phyloP scores from a whole-genome alignment of 2,888 invertebrate species.

The Drosophila antonietae region DNA sequence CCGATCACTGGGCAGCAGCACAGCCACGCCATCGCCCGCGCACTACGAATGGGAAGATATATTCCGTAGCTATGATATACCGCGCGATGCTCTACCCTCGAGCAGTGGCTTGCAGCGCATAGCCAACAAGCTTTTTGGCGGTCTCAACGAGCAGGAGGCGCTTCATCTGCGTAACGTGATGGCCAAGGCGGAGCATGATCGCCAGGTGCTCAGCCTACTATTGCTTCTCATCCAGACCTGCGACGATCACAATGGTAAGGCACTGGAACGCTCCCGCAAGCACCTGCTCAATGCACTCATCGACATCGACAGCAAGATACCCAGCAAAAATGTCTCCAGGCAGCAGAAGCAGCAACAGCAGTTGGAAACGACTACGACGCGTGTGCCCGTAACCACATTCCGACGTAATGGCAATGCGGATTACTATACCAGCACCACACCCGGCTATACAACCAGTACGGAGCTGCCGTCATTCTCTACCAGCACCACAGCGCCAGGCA shows the following conservation, averaged over 20 bases:
- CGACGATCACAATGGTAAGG: slow-evolving; percentile 89
- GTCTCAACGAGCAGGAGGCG: slow-evolving; percentile 90
- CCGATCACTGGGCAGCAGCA: slow-evolving; percentile 29
- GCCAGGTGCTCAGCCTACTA: slow-evolving; percentile 90
- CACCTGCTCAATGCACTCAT: slow-evolving; percentile 89
- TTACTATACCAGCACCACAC: slow-evolving; percentile 71
- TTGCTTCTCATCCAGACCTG: slow-evolving; percentile 92
- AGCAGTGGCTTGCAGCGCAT: slow-evolving; percentile 88
- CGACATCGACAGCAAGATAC: slow-evolving; percentile 86
- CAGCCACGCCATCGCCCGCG: slow-evolving; percentile 79
- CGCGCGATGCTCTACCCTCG: slow-evolving; percentile 86
- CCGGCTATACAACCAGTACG: slow-evolving; percentile 71
- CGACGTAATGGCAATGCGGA: slow-evolving; percentile 74
- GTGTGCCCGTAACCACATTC: slow-evolving; percentile 76
- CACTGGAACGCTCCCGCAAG: slow-evolving; percentile 89
- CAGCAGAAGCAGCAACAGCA: slow-evolving; percentile 50
- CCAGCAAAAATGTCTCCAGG: slow-evolving; percentile 39
- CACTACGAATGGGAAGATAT: slow-evolving; percentile 84
- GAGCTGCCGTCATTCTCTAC: slow-evolving; percentile 61
- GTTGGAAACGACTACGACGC: slow-evolving; percentile 55
- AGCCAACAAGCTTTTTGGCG: slow-evolving; percentile 91
- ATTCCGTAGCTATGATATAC: slow-evolving; percentile 86
- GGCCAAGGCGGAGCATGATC: slow-evolving; percentile 92
- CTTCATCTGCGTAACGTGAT: slow-evolving; percentile 91
- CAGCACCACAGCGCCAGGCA: slow-evolving; percentile 58